Conservation (phyloP, 2,797 vertebrate species). For the Crypturellus tataupa region DNA sequence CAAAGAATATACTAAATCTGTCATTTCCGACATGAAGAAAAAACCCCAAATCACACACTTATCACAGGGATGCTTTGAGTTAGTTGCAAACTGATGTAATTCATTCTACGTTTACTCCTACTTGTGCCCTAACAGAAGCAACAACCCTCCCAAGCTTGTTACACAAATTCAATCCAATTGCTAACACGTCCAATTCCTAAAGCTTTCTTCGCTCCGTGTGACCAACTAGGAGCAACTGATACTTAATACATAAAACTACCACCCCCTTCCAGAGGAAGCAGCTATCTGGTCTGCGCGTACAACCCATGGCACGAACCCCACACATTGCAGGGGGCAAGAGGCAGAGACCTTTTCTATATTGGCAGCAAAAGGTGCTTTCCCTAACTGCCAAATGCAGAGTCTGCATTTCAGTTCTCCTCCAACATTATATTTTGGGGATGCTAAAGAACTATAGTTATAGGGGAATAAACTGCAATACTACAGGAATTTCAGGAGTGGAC, state of each 20-base stretch:
- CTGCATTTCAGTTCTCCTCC: not conserved
- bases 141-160: not conserved
- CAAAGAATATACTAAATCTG: conserved; percentile 32
- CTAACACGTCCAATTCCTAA: not conserved
- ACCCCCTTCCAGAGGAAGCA: not conserved
- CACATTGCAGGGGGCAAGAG: not conserved
- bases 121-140: not conserved
- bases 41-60: not conserved
- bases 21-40: not conserved
- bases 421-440: not conserved
- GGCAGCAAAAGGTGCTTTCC: not conserved
- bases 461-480: not conserved
- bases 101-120: not conserved
- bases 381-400: not conserved
- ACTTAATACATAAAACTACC: not conserved
- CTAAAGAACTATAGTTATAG: not conserved
- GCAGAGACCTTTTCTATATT: not conserved
- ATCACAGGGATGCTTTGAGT: not conserved
- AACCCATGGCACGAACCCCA: not conserved
- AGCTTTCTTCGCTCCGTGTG: not conserved
- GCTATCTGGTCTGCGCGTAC: not conserved
- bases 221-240: not conserved
- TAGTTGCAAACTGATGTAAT: conserved; percentile 20
- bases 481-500: not conserved
- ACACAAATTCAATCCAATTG: not conserved